A percentile compares a stretch with the other conserved stretches of the same genome.
phyloP scores from a whole-genome alignment of 2,113 vertebrate species.

The Rhinopithecus roxellana region DNA sequence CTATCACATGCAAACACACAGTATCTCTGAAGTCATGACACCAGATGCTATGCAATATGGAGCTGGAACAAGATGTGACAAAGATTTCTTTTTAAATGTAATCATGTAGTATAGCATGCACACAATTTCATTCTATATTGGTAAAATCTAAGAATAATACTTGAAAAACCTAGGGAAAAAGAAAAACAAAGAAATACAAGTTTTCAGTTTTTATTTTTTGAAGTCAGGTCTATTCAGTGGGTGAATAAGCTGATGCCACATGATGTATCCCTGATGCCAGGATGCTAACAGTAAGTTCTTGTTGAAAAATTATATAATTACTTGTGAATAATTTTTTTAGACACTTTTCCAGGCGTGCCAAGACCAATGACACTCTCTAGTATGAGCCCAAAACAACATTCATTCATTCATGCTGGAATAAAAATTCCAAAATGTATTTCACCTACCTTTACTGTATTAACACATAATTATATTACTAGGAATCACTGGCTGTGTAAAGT shows the following conservation, averaged over 20 bases:
- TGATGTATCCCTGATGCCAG: not conserved
- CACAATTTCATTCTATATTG: constrained; percentile 10
- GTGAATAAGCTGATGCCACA: constrained; percentile 19
- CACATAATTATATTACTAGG: constrained; percentile 43
- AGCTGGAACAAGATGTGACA: constrained; percentile 61
- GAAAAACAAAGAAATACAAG: not conserved
- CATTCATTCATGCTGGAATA: constrained; percentile 49
- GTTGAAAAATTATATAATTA: not conserved
- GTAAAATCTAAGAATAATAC: constrained; percentile 9
- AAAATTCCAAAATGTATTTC: constrained; percentile 56
- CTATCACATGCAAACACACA: constrained; percentile 68
- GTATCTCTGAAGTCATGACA: constrained; percentile 61
- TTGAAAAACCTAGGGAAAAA: not conserved
- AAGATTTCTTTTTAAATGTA: constrained; percentile 48
- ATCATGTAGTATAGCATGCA: constrained; percentile 67
- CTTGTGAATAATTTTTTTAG: constrained; percentile 3
- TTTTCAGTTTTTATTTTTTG: constrained; percentile 27
- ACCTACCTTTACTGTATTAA: constrained; percentile 77
- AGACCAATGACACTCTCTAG: not conserved
- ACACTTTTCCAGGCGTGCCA: constrained; percentile 8
- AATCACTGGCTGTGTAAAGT: constrained; percentile 59
- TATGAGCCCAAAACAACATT: constrained; percentile 9
- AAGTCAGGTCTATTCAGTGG: constrained; percentile 1
- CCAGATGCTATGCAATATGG: constrained; percentile 69
- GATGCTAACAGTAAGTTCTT: constrained; percentile 8